Evolutionary conservation across 1,140 invertebrate species (phyloP).

Genomic region (Anadara kagoshimensis): DNA sequence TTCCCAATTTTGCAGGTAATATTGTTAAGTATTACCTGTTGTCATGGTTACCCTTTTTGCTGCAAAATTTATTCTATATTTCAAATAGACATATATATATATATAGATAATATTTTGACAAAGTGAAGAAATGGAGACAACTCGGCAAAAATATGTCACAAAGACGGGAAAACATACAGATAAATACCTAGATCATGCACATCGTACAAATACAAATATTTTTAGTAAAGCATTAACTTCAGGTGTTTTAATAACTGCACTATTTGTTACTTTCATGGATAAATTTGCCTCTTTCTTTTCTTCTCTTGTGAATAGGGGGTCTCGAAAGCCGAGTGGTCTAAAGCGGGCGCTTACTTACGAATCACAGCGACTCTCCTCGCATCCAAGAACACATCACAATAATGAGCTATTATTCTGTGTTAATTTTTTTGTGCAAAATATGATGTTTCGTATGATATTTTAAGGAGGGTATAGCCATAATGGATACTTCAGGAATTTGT

Average conservation of each 20-base stretch:
- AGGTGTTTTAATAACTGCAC: background rate
- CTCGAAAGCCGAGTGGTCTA: too few relatives aligned
- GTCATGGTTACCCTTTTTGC: background rate
- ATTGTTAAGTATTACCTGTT: background rate
- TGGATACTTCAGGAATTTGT: slow-evolving; percentile 64
- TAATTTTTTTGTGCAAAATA: too few relatives aligned
- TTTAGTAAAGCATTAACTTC: too few relatives aligned
- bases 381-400: too few relatives aligned
- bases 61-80: background rate
- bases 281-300: too few relatives aligned
- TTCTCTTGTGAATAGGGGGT: too few relatives aligned
- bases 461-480: slow-evolving; percentile 58
- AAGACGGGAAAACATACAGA: background rate
- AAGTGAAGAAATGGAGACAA: background rate
- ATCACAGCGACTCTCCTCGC: too few relatives aligned
- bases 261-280: background rate
- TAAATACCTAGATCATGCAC: background rate
- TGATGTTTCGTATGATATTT: too few relatives aligned
- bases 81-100: background rate
- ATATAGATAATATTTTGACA: background rate
- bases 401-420: too few relatives aligned
- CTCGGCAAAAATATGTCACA: background rate
- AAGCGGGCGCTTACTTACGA: too few relatives aligned
- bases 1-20: slow-evolving; percentile 50
- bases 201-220: too few relatives aligned